Conservation (phyloP, 2,797 vertebrate genomes). For the Molossus alvarezi region DNA sequence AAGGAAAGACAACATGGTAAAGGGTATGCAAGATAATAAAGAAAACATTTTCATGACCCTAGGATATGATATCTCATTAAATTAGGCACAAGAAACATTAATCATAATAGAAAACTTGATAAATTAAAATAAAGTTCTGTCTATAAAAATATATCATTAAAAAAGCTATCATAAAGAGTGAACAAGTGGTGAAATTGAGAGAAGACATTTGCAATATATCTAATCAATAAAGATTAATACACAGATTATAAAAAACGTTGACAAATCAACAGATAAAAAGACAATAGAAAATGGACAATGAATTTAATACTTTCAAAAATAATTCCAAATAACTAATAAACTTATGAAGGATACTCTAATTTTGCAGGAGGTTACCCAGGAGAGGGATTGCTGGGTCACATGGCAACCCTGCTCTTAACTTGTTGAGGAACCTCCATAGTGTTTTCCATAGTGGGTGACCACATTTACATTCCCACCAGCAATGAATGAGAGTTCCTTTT, state of each 20-base stretch:
- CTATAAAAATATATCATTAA: background rate
- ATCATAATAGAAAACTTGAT: background rate
- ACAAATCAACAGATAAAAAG: background rate
- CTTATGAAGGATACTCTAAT: background rate
- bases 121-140: background rate
- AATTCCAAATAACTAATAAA: constrained; percentile 13
- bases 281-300: background rate
- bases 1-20: background rate
- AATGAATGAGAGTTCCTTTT: background rate
- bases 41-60: background rate
- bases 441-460: background rate
- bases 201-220: background rate
- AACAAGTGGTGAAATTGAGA: background rate
- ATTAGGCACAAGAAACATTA: background rate
- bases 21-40: background rate
- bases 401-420: background rate
- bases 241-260: background rate
- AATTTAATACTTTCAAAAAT: background rate
- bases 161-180: background rate
- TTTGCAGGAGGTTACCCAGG: background rate
- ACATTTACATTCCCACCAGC: background rate
- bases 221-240: background rate
- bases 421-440: background rate
- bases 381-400: background rate
- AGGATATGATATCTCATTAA: background rate